These are phyloP conservation scores for Epistrophella euchroma DNA, from an alignment of 2,888 invertebrate species.

Conservation along the genomic window DNA sequence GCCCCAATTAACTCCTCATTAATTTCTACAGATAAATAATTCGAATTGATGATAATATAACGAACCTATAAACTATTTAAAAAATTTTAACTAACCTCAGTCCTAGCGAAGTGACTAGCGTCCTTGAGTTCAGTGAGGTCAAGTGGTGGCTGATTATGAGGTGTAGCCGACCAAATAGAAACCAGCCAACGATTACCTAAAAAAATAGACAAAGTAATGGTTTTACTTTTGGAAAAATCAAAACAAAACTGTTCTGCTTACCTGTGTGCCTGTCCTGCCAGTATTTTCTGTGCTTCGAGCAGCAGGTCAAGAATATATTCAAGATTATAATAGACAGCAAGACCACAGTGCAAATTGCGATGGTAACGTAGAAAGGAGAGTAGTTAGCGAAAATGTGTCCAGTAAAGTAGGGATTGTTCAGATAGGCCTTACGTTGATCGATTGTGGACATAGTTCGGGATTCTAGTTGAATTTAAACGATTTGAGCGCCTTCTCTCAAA, in stretches of 20 bases:
- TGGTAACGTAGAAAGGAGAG: conserved; percentile 93
- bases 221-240: neutral
- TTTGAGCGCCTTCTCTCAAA: conserved; percentile 5
- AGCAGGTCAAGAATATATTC: conserved; percentile 92
- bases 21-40: conserved; percentile 2
- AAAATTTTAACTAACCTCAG: conserved; percentile 79
- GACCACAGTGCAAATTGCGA: conserved; percentile 91
- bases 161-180: conserved; percentile 93
- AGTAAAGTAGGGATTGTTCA: conserved; percentile 87
- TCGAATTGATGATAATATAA: neutral
- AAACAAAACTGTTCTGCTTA: conserved; percentile 28
- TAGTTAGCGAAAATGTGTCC: conserved; percentile 89
- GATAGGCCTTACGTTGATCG: conserved; percentile 86
- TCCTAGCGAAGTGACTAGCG: conserved; percentile 82
- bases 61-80: too few species aligned
- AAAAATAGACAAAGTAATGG: conserved; percentile 60
- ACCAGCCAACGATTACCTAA: conserved; percentile 93
- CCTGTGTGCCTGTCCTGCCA: conserved; percentile 93
- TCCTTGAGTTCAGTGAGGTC: conserved; percentile 90
- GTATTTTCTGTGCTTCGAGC: conserved; percentile 91
- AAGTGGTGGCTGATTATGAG: conserved; percentile 92
- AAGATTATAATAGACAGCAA: conserved; percentile 89
- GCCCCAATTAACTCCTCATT: conserved; percentile 20
- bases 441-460: conserved; percentile 86
- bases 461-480: conserved; percentile 50